Conservation (phyloP, 2,888 invertebrate species). For the Amblyteles armatorius region DNA sequence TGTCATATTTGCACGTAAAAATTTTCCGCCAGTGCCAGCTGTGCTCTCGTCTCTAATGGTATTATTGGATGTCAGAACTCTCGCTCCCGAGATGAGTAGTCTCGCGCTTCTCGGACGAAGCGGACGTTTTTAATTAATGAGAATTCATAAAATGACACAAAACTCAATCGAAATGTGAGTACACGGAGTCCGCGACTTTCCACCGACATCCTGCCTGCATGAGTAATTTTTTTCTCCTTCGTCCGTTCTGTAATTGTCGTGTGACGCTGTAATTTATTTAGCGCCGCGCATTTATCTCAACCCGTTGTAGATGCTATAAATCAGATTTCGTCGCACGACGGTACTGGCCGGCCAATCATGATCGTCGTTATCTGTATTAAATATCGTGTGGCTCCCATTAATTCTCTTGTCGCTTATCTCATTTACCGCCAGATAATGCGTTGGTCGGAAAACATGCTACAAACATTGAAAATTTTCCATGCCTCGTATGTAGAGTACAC, state of each 20-base stretch:
- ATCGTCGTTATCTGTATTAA: conserved; percentile 15
- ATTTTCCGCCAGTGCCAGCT: conserved; percentile 70
- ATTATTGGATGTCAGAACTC: conserved; percentile 64
- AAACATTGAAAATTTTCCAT: conserved; percentile 32
- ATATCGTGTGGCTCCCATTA: neutral
- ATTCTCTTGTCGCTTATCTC: conserved; percentile 42
- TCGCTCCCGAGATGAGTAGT: conserved; percentile 40
- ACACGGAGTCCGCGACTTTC: neutral
- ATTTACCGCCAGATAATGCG: conserved; percentile 9
- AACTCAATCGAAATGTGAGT: conserved; percentile 46
- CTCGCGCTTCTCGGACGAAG: conserved; percentile 37
- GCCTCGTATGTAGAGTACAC: neutral
- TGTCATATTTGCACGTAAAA: conserved; percentile 33
- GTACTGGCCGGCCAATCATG: neutral
- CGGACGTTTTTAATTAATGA: conserved; percentile 48
- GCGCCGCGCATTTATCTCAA: neutral
- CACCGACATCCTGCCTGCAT: neutral
- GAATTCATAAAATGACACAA: conserved; percentile 6
- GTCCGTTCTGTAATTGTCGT: neutral
- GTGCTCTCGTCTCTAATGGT: conserved; percentile 65
- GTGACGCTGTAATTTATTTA: neutral
- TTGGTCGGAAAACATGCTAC: neutral
- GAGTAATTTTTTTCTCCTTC: neutral
- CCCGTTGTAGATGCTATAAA: neutral
- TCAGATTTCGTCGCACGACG: neutral